Evolutionary conservation across 2,888 invertebrate species (phyloP).

Genomic region (Oscheius myriophilus): DNA sequence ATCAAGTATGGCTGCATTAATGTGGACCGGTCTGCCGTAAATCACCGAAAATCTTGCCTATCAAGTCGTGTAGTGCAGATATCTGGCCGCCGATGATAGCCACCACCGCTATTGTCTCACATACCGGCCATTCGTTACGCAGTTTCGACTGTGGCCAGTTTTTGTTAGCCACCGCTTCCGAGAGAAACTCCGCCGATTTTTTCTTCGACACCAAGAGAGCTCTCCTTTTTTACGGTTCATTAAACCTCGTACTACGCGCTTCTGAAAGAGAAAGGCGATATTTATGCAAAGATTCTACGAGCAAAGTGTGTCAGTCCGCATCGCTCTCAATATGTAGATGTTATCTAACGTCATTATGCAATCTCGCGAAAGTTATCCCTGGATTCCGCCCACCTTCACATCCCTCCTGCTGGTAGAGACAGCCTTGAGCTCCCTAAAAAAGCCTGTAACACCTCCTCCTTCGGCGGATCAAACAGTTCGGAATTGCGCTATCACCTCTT

Average conservation of each 20-base stretch:
- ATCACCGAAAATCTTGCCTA: slow-evolving; percentile 28
- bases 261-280: background rate
- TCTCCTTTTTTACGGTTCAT: background rate
- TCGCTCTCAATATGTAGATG: slow-evolving; percentile 23
- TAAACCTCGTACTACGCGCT: background rate
- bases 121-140: slow-evolving; percentile 28
- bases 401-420: background rate
- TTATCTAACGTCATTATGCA: slow-evolving; percentile 20
- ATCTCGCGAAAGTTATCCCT: slow-evolving; percentile 1
- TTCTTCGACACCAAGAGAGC: background rate
- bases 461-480: slow-evolving; percentile 7
- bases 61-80: slow-evolving; percentile 27
- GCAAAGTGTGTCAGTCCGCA: slow-evolving; percentile 26
- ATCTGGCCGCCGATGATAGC: slow-evolving; percentile 15
- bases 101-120: slow-evolving; percentile 25
- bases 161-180: slow-evolving; percentile 20
- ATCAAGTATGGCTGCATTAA: too few species aligned
- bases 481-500: slow-evolving; percentile 25
- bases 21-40: slow-evolving; percentile 24
- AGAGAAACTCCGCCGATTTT: slow-evolving; percentile 9
- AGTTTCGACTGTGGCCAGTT: slow-evolving; percentile 25
- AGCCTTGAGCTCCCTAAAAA: too few species aligned
- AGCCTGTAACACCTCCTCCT: background rate
- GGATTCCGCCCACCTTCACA: background rate
- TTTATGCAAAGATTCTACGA: slow-evolving; percentile 1